Evolutionary conservation across 2,888 invertebrate species (phyloP).

Genomic region (Coelopa pilipes): DNA sequence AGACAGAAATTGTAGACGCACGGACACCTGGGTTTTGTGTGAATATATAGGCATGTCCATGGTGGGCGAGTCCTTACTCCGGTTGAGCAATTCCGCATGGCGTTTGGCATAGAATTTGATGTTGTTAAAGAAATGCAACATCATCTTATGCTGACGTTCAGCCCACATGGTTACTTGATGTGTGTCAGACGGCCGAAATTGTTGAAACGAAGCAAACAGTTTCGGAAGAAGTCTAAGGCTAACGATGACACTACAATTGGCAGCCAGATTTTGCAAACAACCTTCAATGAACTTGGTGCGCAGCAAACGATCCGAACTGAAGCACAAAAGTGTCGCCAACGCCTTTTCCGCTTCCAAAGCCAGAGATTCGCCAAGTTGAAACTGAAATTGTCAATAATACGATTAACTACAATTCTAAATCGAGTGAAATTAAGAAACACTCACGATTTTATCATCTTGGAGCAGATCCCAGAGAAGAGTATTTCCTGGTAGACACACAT

Average conservation of each 20-base stretch:
- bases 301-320: constrained; percentile 88
- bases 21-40: constrained; percentile 90
- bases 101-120: constrained; percentile 76
- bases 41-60: constrained; percentile 70
- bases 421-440: constrained; percentile 50
- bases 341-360: constrained; percentile 95
- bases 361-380: constrained; percentile 87
- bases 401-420: too few relatives aligned
- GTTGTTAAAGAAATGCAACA: constrained; percentile 91
- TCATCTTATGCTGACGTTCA: constrained; percentile 91
- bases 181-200: constrained; percentile 86
- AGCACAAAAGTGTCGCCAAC: constrained; percentile 87
- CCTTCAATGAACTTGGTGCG: constrained; percentile 96
- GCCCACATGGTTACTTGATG: constrained; percentile 93
- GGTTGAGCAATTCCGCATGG: constrained; percentile 59
- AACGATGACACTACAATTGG: constrained; percentile 90
- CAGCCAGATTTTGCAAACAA: constrained; percentile 88
- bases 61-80: constrained; percentile 58
- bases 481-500: constrained; percentile 90
- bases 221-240: constrained; percentile 90
- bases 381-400: constrained; percentile 67
- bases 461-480: constrained; percentile 94
- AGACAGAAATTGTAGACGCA: constrained; percentile 89
- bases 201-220: constrained; percentile 89
- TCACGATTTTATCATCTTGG: constrained; percentile 89